Evolutionary conservation across 2,113 vertebrate genomes (phyloP).

Genomic region (Kryptolebias marmoratus): DNA sequence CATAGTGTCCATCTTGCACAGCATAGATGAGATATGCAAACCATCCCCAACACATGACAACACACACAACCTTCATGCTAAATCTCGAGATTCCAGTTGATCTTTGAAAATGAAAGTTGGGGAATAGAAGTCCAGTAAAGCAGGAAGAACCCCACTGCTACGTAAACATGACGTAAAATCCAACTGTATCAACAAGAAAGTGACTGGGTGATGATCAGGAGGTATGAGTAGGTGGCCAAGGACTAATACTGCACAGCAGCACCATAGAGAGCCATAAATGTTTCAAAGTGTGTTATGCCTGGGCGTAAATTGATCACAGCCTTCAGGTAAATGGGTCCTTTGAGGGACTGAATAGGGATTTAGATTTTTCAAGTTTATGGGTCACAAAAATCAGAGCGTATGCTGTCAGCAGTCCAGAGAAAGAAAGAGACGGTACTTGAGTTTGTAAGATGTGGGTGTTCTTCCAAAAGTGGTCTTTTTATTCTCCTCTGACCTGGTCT

Average conservation of each 20-base stretch:
- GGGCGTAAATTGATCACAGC: conserved; percentile 29
- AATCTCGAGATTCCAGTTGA: conserved; percentile 41
- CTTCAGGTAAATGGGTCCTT: conserved; percentile 10
- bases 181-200: conserved; percentile 74
- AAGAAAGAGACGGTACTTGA: conserved; percentile 46
- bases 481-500: conserved; percentile 40
- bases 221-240: conserved; percentile 3
- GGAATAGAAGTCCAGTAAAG: conserved; percentile 56
- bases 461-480: conserved; percentile 64
- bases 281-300: conserved; percentile 13
- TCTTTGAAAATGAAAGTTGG: conserved; percentile 53
- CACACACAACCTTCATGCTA: neutral
- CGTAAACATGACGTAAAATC: conserved; percentile 64
- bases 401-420: conserved; percentile 50
- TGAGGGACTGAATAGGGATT: conserved; percentile 13
- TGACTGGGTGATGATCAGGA: conserved; percentile 51
- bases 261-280: conserved; percentile 1
- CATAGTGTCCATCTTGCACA: too few relatives aligned
- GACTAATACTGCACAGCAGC: conserved; percentile 13
- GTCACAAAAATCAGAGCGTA: conserved; percentile 40
- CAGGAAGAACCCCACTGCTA: conserved; percentile 65
- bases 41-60: neutral
- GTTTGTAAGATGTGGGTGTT: conserved; percentile 61
- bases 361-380: conserved; percentile 49
- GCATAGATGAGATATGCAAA: too few relatives aligned